Base-by-base conservation (phyloP, 2,888 invertebrate genomes). In the Acronicta alni region DNA sequence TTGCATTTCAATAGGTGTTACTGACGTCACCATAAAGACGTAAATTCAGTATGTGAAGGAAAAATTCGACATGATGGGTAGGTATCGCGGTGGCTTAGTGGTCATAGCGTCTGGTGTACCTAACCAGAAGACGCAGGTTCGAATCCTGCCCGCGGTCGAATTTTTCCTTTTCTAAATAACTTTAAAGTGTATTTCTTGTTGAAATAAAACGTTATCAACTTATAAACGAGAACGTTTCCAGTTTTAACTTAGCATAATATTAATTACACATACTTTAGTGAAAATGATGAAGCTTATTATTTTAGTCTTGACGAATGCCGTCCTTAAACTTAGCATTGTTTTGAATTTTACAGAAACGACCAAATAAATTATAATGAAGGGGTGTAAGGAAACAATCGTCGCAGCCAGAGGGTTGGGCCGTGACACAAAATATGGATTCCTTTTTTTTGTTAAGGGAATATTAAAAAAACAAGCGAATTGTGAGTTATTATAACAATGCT, bases 311-410 rank as follows among this genome's bases (percentile, higher is more conserved):
- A 82, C 72, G 74, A 71, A 83, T 80, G 62, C 17, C 51, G 58
- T 65, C 57, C 59, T 46, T 70, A 49, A 65, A 41, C 51, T 49
- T 15, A 41, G 65, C 64, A 76, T 76, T 75, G 64, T 69, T 60
- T 61, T 67, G 67, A 77, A 67, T 81, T 82, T 80, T 78, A 80
- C 67, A 66, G 64, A 55, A 68, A 61, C 38, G 48, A 37, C 71
- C 59, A 82, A 79, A 86, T 83, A 82, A 84, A 86, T 84, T 85
- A 83, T 82, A 77, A 80, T 84, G 83, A 80, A 64, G 57, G 77
- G 72, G 72, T 79, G 75, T 76, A 72, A 76, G 65, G 67, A 77
- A 79, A 81, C 82, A 83, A 84, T 84, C 78, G 81, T 73, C 58
- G 69, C 58, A 23, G 48, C 18, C 70, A 71, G 61, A 68, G 74